Evolutionary conservation across 1,140 invertebrate genomes (phyloP), one percentile per base, ranked within the genome.

Genomic region (Eubasilissa regina): DNA sequence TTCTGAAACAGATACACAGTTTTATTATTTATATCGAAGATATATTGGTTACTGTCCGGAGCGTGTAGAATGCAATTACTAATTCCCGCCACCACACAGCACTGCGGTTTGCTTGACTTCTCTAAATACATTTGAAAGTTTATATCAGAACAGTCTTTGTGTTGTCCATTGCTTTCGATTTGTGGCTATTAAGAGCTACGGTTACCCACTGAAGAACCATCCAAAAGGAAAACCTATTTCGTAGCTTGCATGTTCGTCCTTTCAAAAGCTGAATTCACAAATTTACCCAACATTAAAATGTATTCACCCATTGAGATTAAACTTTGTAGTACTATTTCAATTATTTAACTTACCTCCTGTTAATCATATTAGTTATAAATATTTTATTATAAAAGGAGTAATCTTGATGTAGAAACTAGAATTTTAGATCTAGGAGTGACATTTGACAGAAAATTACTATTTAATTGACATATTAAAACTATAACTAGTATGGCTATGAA

Each of bases 151-250:
- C 45, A 70, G 66, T 70, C 66, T 15, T 45, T 3, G 45, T 17
- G 17, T 48, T 70, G 66, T 53, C 25, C 17, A 25, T 70, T 47
- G 4, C 45, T 70, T 17, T 47, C 66, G 66, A 70, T 70, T 53
- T 70, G 66, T 70, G 66, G 25, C 47, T 15, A 70, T 70, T 70
- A 70, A 51, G 66, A 17, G 3, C 10, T 35, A 19, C 45, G 45
- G 9, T 13, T 21, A 7, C 45, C 66, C 66, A 51, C 66, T 19
- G 66, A 70, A 45, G 66, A 70, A 70, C 45, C 66, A 51, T 70
- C 15, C 13, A 15, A 70, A 44, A 53, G 21, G 35, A 70, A 70
- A 70, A 70, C 44, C 66, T 15, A 51, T 70, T 25, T 53, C 10
- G 66, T 12, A 48, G 17, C 47, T 51, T 51, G 48, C 48, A 8